Evolutionary conservation across 64 coral and sea anemone species (phyloP), one percentile per base, ranked within the genome.

Genomic region (Acropora yongei): DNA sequence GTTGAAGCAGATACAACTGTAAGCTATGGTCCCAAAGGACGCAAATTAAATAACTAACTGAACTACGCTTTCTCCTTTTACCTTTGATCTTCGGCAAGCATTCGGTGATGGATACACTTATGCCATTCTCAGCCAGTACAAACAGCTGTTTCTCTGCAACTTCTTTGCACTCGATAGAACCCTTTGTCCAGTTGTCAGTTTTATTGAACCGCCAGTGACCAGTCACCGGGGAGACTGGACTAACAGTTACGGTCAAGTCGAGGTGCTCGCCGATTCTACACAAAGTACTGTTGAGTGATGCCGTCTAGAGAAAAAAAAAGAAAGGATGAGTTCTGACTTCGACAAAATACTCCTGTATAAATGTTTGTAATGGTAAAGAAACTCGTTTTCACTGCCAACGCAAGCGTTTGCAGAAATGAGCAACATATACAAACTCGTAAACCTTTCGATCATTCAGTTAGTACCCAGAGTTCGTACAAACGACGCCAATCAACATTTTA

Each of bases 111-210:
- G 80, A 40, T 0, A 81, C 78, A 69, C 89, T 90, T 40, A 90
- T 50, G 13, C n/a, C 89, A 90, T 90, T 90, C 46, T 82, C 89
- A 11, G 66, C 80, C 57, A 90, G 72, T 3, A 90, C 71, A 13
- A 11, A 51, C 30, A 90, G 6, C 1, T 79, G 48, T 14, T 75
- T 68, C 13, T 17, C 4, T 4, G 78, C 89, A 2, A 82, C 60
- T 47, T 41, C 16, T 44, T 40, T 44, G n/a, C 89, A 90, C 1
- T 51, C 5, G 41, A 90, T 44, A 5, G 80, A 67, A 4, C 58
- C 63, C 61, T 55, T 8, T 5, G 78, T 90, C 89, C 89, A 90
- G 45, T 90, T 90, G 3, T 11, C 19, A 1, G 89, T 81, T 85
- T 18, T 71, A 40, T 81, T 81, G 1, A 55, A 1, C 6, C 80